phyloP scores from a whole-genome alignment of 2,888 invertebrate species.

The Hoplodrina blanda region DNA sequence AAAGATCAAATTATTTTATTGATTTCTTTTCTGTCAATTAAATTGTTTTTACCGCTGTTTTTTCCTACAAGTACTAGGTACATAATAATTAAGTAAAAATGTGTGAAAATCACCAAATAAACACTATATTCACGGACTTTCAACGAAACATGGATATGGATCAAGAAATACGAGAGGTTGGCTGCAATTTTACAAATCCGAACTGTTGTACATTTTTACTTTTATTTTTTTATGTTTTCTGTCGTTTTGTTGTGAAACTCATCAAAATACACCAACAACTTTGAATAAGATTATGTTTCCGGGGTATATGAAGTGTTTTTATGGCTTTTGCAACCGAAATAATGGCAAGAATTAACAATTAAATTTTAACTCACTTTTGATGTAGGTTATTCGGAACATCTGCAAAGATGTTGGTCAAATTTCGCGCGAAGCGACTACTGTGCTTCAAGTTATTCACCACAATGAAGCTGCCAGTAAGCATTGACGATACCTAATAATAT shows the following conservation, averaged over 20 bases:
- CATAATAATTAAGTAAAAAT: slow-evolving; percentile 50
- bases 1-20: not conserved
- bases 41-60: slow-evolving; percentile 36
- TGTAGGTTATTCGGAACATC: slow-evolving; percentile 92
- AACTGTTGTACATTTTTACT: not conserved
- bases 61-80: not conserved
- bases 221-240: not conserved
- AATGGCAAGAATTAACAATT: not conserved
- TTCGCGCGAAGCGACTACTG: slow-evolving; percentile 94
- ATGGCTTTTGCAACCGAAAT: not conserved
- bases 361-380: slow-evolving; percentile 13
- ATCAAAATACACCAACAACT: slow-evolving; percentile 10
- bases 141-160: slow-evolving; percentile 94
- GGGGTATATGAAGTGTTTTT: not conserved
- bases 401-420: slow-evolving; percentile 95
- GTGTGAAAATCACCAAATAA: slow-evolving; percentile 69
- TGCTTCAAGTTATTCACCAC: slow-evolving; percentile 96
- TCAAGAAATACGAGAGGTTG: slow-evolving; percentile 94
- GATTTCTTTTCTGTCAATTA: slow-evolving; percentile 35
- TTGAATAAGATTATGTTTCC: not conserved
- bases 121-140: slow-evolving; percentile 93
- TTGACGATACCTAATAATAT: slow-evolving; percentile 15
- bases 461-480: slow-evolving; percentile 92
- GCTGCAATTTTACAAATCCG: not conserved
- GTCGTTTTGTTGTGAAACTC: not conserved